These are phyloP conservation scores for Temnothorax longispinosus DNA, from an alignment of 1,140 invertebrate genomes.

Conservation along the genomic window DNA sequence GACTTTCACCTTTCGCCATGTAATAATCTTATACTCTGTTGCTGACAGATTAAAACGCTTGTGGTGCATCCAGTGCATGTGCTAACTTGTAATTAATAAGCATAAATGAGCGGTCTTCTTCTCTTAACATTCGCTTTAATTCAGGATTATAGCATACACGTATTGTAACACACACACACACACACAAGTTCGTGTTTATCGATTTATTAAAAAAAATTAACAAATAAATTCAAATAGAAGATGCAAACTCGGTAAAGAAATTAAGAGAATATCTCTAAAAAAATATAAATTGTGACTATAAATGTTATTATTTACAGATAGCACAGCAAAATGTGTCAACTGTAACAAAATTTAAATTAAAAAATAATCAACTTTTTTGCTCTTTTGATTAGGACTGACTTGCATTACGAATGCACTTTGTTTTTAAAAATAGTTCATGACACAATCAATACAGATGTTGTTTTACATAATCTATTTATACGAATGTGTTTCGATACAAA, in stretches of 20 bases:
- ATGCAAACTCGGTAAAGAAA: neutral
- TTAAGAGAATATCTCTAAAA: neutral
- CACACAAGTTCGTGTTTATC: neutral
- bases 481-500: neutral
- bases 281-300: neutral
- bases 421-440: neutral
- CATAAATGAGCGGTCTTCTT: too few species aligned
- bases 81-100: conserved; percentile 2
- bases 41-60: neutral
- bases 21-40: conserved; percentile 1
- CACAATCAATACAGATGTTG: neutral
- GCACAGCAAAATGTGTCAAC: too few species aligned
- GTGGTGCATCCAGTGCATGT: neutral
- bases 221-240: neutral
- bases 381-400: neutral
- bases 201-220: neutral
- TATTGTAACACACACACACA: too few species aligned
- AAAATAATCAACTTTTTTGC: neutral
- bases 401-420: neutral
- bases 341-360: too few species aligned
- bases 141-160: neutral
- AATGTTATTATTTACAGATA: too few species aligned
- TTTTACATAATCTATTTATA: neutral
- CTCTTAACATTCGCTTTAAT: neutral
- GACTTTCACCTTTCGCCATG: conserved; percentile 42